Evolutionary conservation across 2,113 vertebrate species (phyloP), one percentile per base, ranked within the genome.

Genomic region (Notiomystis cincta): DNA sequence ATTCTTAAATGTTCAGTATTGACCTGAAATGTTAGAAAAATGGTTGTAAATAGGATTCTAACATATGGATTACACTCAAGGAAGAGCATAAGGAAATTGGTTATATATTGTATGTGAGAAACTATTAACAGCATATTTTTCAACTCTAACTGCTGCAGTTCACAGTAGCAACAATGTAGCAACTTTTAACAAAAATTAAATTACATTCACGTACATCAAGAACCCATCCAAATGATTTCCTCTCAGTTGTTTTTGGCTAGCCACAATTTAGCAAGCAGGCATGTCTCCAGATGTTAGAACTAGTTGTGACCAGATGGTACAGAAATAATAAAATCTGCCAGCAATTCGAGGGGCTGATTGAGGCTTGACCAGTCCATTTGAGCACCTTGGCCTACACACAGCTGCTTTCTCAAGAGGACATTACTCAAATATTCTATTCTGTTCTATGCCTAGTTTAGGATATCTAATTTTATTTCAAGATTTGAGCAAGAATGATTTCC

Each of bases 251-350:
- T 89, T 51, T n/a, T 88, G 66, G 75, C 54, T 76, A 88, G 71
- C 21, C 70, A 87, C 57, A 91, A 86, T 44, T 90, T 76, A 62
- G 38, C 50, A 70, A 90, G 54, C 54, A 88, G 75, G 72, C 62
- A 45, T 27, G 19, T 42, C 35, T 93, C 84, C 82, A 85, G 84
- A 62, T 69, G 48, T 82, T n/a, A 76, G 10, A 84, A 38, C 6
- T 35, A 87, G 31, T 31, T 91, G 82, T 58, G 93, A 88, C 45
- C 91, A 96, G 89, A 96, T 85, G 91, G 81, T 38, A 31, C 44
- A 80, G 54, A 91, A 93, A 93, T 85, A 91, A 87, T 50, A 67
- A 94, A 93, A 92, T 22, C 56, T 89, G 56, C n/a, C 56, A 48
- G 86, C 53, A 85, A 54, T 62, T 94, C 70, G 56, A 42, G 80